These are phyloP conservation scores for Mellivora capensis DNA, from an alignment of 2,113 vertebrate species.

Conservation along the genomic window DNA sequence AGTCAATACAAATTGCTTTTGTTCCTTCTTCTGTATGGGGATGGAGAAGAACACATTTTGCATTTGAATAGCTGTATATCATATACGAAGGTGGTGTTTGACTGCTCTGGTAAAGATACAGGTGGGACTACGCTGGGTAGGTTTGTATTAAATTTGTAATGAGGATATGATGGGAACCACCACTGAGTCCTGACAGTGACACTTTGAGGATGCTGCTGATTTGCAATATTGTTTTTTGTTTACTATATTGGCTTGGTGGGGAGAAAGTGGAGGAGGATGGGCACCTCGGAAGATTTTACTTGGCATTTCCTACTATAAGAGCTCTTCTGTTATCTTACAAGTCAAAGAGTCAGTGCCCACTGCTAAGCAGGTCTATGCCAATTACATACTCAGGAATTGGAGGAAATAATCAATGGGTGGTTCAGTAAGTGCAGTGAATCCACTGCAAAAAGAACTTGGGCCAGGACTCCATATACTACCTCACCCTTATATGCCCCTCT, in stretches of 20 bases:
- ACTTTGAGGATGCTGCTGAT: background rate
- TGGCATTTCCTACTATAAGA: background rate
- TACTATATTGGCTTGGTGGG: background rate
- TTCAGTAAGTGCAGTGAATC: background rate
- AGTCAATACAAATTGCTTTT: background rate
- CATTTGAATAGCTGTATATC: background rate
- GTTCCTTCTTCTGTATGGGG: background rate
- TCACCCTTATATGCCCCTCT: background rate
- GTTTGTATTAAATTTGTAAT: background rate
- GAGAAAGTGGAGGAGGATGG: background rate
- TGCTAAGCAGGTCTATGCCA: background rate
- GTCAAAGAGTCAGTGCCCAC: background rate
- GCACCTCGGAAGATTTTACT: background rate
- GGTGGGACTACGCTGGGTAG: background rate
- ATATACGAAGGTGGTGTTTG: background rate
- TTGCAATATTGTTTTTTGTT: background rate
- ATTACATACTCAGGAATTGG: background rate
- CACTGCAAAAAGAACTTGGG: background rate
- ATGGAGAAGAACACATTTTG: background rate
- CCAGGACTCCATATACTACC: background rate
- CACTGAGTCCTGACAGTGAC: background rate
- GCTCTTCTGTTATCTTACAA: background rate
- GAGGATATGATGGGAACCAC: background rate
- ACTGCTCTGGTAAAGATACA: background rate
- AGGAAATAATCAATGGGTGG: background rate